Percentiles rank a stretch among this genome's conserved stretches.
Conservation (phyloP, 2,113 vertebrate species). For the Sander lucioperca region DNA sequence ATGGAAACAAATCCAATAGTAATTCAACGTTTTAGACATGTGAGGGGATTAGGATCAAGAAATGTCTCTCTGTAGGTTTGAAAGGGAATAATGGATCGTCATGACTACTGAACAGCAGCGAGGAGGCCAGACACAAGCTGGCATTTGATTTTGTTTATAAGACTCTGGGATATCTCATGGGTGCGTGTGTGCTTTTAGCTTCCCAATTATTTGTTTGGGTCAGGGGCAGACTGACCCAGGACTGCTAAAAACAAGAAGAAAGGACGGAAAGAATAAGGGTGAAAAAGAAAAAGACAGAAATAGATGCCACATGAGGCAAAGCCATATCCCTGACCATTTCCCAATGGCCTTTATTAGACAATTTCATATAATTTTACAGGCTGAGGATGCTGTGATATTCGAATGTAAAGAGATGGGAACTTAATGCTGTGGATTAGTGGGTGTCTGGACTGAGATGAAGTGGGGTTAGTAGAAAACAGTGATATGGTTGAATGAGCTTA, state of each 20-base stretch:
- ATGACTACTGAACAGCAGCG: conserved; percentile 32
- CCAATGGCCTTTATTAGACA: conserved; percentile 21
- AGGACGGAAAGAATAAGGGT: neutral
- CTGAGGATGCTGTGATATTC: conserved; percentile 55
- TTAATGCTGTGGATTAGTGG: conserved; percentile 54
- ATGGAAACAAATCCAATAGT: conserved; percentile 60
- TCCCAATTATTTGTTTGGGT: conserved; percentile 43
- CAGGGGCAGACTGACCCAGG: conserved; percentile 21
- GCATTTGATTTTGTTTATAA: conserved; percentile 52
- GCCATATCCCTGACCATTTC: neutral
- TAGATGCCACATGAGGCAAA: conserved; percentile 13
- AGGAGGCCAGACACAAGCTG: conserved; percentile 36
- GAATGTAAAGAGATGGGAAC: conserved; percentile 42
- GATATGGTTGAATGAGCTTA: conserved; percentile 64
- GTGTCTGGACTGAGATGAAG: conserved; percentile 47
- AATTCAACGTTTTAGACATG: conserved; percentile 57
- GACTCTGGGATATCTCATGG: conserved; percentile 24
- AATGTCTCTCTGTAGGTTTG: conserved; percentile 43
- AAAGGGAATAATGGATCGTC: conserved; percentile 53
- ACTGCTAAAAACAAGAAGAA: conserved; percentile 19
- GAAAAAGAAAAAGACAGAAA: conserved; percentile 7
- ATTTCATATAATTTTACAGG: conserved; percentile 51
- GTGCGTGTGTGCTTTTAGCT: conserved; percentile 20
- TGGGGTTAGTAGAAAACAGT: conserved; percentile 50
- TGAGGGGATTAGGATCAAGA: conserved; percentile 51